Evolutionary conservation across 2,797 vertebrate genomes (phyloP).

Genomic region (Scarus forsteni): DNA sequence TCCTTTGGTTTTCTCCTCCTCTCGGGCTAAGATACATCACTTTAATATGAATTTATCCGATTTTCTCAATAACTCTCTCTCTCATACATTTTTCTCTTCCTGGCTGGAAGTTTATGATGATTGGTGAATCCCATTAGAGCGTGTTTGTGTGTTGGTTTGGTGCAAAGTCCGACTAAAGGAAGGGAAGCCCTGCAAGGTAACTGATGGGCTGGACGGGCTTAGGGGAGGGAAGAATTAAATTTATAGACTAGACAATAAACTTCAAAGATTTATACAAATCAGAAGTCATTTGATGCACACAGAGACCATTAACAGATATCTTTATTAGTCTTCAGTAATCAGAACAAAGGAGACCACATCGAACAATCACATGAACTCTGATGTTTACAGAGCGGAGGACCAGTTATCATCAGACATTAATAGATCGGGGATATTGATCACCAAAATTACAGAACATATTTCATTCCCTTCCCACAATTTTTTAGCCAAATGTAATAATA

Average conservation of each 20-base stretch:
- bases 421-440: too few relatives aligned
- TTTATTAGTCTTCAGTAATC: too few relatives aligned
- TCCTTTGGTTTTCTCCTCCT: background rate
- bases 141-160: constrained; percentile 3
- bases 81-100: constrained; percentile 12
- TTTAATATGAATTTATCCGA: constrained; percentile 21
- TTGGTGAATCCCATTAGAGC: constrained; percentile 21
- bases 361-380: too few relatives aligned
- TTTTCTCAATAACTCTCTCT: constrained; percentile 25
- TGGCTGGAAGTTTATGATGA: constrained; percentile 34
- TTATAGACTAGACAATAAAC: background rate
- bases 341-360: too few relatives aligned
- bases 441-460: too few relatives aligned
- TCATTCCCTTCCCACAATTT: too few relatives aligned
- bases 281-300: background rate
- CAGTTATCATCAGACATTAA: too few relatives aligned
- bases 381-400: too few relatives aligned
- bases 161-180: background rate
- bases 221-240: background rate
- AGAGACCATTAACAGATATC: too few relatives aligned
- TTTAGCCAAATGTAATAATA: too few relatives aligned
- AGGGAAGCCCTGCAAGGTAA: background rate
- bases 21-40: constrained; percentile 28
- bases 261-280: too few relatives aligned
- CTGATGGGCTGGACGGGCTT: background rate